Evolutionary conservation across 2,797 vertebrate species (phyloP).

Genomic region (Ctenopoma multispine): DNA sequence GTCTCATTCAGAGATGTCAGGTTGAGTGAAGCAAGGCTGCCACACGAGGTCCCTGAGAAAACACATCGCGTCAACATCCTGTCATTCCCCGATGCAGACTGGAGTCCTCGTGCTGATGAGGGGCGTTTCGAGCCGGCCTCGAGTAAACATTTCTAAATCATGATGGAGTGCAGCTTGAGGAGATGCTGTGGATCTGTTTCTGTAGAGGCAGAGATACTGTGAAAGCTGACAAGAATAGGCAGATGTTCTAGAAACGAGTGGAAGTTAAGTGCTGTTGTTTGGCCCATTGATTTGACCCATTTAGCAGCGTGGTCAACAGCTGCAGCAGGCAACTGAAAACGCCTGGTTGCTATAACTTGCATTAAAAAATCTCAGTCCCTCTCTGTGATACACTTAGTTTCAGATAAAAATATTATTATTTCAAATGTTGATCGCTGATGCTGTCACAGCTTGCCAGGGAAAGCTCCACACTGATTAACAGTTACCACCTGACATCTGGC

Average conservation of each 20-base stretch:
- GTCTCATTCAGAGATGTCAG: constrained; percentile 53
- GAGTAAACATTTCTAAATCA: constrained; percentile 37
- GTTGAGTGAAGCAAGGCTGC: constrained; percentile 12
- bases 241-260: neutral
- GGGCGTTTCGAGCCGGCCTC: constrained; percentile 10
- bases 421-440: neutral
- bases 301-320: neutral
- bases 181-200: neutral
- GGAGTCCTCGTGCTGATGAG: constrained; percentile 17
- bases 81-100: constrained; percentile 16
- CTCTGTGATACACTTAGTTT: neutral
- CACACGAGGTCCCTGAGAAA: constrained; percentile 35
- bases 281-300: neutral
- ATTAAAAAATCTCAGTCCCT: neutral
- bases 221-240: neutral
- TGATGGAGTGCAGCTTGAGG: constrained; percentile 26
- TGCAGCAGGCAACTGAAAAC: neutral
- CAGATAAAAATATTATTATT: neutral
- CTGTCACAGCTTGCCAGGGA: too few relatives aligned
- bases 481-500: too few relatives aligned
- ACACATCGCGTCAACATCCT: constrained; percentile 39
- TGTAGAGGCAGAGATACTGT: neutral
- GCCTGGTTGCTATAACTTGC: neutral
- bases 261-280: neutral
- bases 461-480: too few relatives aligned